phyloP scores from a whole-genome alignment of 2,797 vertebrate species.

The Acrocephalus scirpaceus region DNA sequence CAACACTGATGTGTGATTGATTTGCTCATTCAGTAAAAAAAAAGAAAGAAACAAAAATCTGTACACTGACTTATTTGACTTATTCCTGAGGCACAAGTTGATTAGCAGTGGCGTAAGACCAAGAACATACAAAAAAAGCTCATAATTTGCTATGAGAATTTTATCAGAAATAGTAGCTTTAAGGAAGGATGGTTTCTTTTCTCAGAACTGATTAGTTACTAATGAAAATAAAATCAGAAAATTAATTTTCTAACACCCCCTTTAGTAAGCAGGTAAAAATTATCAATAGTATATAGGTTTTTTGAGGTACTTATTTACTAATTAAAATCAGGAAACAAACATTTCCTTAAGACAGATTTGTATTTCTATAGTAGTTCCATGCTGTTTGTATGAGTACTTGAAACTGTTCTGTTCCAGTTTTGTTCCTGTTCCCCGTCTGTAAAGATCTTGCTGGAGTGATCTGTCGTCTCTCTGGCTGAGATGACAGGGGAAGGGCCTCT shows the following conservation, averaged over 20 bases:
- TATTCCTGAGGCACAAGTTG: slow-evolving; percentile 50
- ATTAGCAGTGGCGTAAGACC: background rate
- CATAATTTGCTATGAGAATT: background rate
- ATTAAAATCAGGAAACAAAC: background rate
- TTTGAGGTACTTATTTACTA: background rate
- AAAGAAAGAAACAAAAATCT: slow-evolving; percentile 65
- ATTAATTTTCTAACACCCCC: background rate
- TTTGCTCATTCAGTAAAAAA: slow-evolving; percentile 84
- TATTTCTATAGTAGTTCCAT: background rate
- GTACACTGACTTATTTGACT: slow-evolving; percentile 77
- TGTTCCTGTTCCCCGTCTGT: background rate
- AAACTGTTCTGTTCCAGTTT: background rate
- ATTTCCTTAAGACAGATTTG: background rate
- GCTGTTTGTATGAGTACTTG: background rate
- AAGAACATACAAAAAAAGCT: background rate
- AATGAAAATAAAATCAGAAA: background rate
- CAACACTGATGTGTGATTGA: slow-evolving; percentile 85
- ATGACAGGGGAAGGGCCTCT: background rate
- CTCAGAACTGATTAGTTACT: background rate
- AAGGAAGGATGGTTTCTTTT: background rate
- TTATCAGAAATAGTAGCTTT: background rate
- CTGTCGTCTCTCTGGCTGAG: background rate
- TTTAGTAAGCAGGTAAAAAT: background rate
- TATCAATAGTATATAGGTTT: background rate
- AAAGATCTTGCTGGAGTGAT: background rate